Percentiles rank a stretch among this genome's conserved stretches.
These are phyloP conservation scores for Calliphora vicina DNA, from an alignment of 1,140 invertebrate genomes.

Conservation along the genomic window DNA sequence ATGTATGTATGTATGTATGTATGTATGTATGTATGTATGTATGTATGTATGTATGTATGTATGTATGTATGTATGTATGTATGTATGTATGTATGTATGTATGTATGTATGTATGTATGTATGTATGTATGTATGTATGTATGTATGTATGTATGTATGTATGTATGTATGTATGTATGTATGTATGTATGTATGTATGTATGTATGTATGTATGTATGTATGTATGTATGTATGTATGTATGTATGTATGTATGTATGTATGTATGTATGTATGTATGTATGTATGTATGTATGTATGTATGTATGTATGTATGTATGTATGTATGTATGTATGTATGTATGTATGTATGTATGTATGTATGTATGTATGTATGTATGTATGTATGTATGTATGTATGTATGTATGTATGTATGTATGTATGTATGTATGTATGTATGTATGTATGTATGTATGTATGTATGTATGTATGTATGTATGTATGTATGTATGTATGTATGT, in stretches of 20 bases:
- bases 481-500: not conserved
- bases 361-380: conserved; percentile 29
- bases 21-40: not conserved
- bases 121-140: conserved; percentile 29
- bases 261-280: not conserved
- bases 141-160: conserved; percentile 1
- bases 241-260: not conserved
- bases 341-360: not conserved
- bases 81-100: not conserved
- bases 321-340: not conserved
- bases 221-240: conserved; percentile 1
- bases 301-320: conserved; percentile 1
- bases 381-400: conserved; percentile 1
- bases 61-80: conserved; percentile 1
- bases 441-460: conserved; percentile 29
- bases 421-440: not conserved
- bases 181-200: not conserved
- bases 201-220: conserved; percentile 29
- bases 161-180: not conserved
- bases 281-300: conserved; percentile 29
- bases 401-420: not conserved
- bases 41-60: conserved; percentile 29
- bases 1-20: not conserved
- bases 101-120: not conserved
- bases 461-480: conserved; percentile 1